A percentile compares a stretch with the other conserved stretches of the same genome.
Conservation (phyloP, 2,113 vertebrate genomes). For the Riparia riparia region DNA sequence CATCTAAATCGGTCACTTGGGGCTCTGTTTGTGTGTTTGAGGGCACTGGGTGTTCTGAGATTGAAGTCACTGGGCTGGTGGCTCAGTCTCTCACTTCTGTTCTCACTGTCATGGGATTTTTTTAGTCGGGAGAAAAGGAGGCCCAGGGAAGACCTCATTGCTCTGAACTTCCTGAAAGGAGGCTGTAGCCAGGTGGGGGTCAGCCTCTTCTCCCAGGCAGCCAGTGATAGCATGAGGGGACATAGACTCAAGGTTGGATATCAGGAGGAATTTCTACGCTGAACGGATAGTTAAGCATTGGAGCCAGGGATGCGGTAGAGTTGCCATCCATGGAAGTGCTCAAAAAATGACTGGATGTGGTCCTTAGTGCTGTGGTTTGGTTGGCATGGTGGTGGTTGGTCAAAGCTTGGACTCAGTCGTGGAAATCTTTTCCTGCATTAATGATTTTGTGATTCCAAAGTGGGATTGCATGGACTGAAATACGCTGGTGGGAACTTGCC, state of each 20-base stretch:
- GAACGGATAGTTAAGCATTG: not conserved
- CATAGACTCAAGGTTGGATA: not conserved
- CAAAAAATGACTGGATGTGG: rapidly evolving
- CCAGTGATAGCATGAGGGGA: not conserved
- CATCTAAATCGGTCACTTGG: not conserved
- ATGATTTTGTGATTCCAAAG: not conserved
- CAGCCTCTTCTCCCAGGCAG: not conserved
- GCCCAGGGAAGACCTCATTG: not conserved
- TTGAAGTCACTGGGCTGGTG: not conserved
- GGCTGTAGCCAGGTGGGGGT: not conserved
- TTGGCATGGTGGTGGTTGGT: not conserved
- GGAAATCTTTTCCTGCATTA: not conserved
- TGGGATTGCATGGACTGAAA: not conserved
- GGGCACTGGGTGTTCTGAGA: not conserved
- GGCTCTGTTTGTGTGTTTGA: not conserved
- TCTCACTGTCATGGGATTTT: not conserved
- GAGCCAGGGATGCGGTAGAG: not conserved
- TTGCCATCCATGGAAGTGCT: not conserved
- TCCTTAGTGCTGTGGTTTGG: not conserved
- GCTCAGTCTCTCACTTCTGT: not conserved
- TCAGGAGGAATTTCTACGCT: not conserved
- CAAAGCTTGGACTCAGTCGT: not conserved
- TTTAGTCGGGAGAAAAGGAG: not conserved
- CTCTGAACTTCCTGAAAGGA: not conserved
- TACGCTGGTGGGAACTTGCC: not conserved